Evolutionary conservation across 2,888 invertebrate species (phyloP).

Genomic region (Himalopsyche anomala): DNA sequence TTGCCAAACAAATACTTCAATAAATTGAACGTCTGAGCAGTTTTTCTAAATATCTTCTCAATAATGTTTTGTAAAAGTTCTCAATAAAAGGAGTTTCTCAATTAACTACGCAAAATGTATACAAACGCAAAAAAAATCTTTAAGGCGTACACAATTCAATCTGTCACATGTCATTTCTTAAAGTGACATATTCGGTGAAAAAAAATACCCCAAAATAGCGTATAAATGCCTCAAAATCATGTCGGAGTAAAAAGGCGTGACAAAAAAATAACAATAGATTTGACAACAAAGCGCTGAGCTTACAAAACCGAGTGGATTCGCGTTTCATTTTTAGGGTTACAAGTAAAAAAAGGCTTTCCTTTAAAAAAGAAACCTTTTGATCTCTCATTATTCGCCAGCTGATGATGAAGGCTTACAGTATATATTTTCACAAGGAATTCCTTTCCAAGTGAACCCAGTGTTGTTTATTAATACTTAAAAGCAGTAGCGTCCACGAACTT

Average conservation of each 20-base stretch:
- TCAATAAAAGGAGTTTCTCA: no score
- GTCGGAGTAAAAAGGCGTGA: conserved; percentile 3
- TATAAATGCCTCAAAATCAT: conserved; percentile 22
- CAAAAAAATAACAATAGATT: conserved; percentile 23
- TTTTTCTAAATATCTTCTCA: no score
- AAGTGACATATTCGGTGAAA: no score
- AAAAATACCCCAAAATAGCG: not conserved
- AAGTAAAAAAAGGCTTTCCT: conserved; percentile 1
- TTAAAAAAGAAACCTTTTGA: conserved; percentile 35
- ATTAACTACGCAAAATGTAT: no score
- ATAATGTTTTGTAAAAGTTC: no score
- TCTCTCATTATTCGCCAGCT: conserved; percentile 33
- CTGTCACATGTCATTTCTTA: no score
- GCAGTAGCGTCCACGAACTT: no score
- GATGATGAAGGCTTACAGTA: not conserved
- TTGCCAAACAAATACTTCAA: no score
- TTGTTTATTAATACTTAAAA: not conserved
- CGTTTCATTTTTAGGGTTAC: not conserved
- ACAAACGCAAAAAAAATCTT: no score
- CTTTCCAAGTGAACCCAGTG: not conserved
- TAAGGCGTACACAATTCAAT: no score
- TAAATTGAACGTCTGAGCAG: no score
- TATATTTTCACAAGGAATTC: conserved; percentile 1
- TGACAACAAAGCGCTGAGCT: not conserved
- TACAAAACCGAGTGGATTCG: conserved; percentile 28